Percentiles rank a stretch among this genome's conserved stretches.
Evolutionary conservation across 1,140 invertebrate genomes (phyloP).

Genomic region (Drosophila nigromelanica): DNA sequence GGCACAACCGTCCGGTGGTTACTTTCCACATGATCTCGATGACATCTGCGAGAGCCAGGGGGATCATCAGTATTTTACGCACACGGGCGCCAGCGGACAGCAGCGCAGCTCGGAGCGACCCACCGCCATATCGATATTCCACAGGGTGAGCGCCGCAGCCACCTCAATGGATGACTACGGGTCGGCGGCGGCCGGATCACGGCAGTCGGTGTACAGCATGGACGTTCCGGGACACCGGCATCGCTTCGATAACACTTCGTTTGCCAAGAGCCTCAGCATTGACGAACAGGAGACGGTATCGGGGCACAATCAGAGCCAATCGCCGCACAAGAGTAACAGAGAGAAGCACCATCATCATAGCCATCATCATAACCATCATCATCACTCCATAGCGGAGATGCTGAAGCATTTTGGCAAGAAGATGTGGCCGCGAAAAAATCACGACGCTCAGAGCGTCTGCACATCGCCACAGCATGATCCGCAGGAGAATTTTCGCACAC

Average conservation of each 20-base stretch:
- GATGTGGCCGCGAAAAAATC: slow-evolving; percentile 86
- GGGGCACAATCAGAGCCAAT: slow-evolving; percentile 9
- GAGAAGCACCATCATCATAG: slow-evolving; percentile 85
- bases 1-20: slow-evolving; percentile 61
- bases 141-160: slow-evolving; percentile 66
- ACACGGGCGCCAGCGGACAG: slow-evolving; percentile 72
- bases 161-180: slow-evolving; percentile 75
- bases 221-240: slow-evolving; percentile 49
- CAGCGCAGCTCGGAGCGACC: slow-evolving; percentile 65
- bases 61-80: slow-evolving; percentile 84
- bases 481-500: slow-evolving; percentile 88
- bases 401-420: slow-evolving; percentile 89
- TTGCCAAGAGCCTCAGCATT: slow-evolving; percentile 85
- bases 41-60: slow-evolving; percentile 79
- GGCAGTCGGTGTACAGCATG: slow-evolving; percentile 58
- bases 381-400: slow-evolving; percentile 89
- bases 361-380: slow-evolving; percentile 82
- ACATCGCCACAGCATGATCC: slow-evolving; percentile 84
- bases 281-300: slow-evolving; percentile 73
- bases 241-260: slow-evolving; percentile 85
- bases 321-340: slow-evolving; percentile 46
- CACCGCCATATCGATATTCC: slow-evolving; percentile 80
- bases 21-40: slow-evolving; percentile 83
- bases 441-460: slow-evolving; percentile 84
- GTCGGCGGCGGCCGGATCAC: slow-evolving; percentile 34